These are phyloP conservation scores for Daubentonia madagascariensis DNA, from an alignment of 2,113 vertebrate genomes.

Conservation along the genomic window DNA sequence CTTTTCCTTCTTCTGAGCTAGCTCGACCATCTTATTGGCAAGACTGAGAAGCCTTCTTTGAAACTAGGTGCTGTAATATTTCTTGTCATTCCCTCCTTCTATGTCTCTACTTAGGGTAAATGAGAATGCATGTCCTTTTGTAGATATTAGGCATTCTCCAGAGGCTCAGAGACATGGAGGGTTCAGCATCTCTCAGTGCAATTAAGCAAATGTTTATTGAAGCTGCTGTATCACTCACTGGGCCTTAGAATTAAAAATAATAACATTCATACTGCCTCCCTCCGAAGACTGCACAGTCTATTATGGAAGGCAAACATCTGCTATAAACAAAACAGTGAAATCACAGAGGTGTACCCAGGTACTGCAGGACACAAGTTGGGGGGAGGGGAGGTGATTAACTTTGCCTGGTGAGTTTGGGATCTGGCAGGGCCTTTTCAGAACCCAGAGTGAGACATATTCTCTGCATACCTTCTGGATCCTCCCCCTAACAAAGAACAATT, in stretches of 20 bases:
- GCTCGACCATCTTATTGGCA: not conserved
- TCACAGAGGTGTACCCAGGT: not conserved
- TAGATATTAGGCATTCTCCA: not conserved
- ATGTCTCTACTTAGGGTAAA: not conserved
- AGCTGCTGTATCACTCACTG: not conserved
- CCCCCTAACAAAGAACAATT: not conserved
- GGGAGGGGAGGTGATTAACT: not conserved
- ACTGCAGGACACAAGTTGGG: too few relatives aligned
- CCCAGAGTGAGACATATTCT: not conserved
- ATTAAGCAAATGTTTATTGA: not conserved
- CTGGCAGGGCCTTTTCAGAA: not conserved
- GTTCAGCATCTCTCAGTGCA: not conserved
- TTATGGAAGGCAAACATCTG: conserved; percentile 18
- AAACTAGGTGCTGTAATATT: not conserved
- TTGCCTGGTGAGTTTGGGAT: not conserved
- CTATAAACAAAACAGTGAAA: not conserved
- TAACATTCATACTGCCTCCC: not conserved
- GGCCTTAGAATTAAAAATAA: conserved; percentile 36
- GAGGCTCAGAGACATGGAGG: not conserved
- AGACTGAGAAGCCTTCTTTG: not conserved
- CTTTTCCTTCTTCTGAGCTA: not conserved
- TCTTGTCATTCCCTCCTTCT: accelerated
- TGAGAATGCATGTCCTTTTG: not conserved
- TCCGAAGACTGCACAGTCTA: not conserved
- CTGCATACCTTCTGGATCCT: not conserved